Conservation (phyloP, 2,113 vertebrate species). For the Phylloscopus trochiloides region DNA sequence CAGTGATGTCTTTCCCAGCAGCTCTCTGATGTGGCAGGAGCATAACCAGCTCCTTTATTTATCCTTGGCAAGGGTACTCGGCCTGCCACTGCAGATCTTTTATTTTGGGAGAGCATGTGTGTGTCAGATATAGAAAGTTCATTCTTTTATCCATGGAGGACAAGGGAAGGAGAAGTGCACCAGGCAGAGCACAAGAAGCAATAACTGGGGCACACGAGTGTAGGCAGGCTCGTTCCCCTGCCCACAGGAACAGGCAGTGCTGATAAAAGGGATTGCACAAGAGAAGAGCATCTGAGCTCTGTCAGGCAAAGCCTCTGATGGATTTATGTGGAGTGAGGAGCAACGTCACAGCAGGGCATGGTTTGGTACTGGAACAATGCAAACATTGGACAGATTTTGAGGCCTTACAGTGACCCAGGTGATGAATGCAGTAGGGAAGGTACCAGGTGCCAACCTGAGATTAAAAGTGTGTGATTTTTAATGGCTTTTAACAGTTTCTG, state of each 20-base stretch:
- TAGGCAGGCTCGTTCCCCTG: neutral
- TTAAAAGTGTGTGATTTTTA: neutral
- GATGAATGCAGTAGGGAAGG: neutral
- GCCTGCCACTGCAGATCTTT: conserved; percentile 32
- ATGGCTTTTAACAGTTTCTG: neutral
- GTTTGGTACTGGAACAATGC: neutral
- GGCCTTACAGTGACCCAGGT: neutral
- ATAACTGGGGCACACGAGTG: neutral
- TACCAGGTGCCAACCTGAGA: neutral
- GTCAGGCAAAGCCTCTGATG: neutral
- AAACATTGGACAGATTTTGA: neutral
- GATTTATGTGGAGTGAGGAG: conserved; percentile 27
- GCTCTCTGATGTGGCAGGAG: conserved; percentile 42
- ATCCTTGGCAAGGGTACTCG: conserved; percentile 30
- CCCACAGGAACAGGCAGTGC: conserved; percentile 24
- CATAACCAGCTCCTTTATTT: conserved; percentile 53
- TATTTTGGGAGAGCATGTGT: conserved; percentile 7
- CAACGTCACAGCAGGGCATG: neutral
- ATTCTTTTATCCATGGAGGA: neutral
- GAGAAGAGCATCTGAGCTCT: neutral
- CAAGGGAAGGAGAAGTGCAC: neutral
- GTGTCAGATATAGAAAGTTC: conserved; percentile 37
- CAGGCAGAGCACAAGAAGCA: neutral
- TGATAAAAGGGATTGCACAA: neutral
- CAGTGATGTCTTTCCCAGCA: conserved; percentile 37